Conservation (phyloP, 2,888 invertebrate species). For the Hesperia comma region DNA sequence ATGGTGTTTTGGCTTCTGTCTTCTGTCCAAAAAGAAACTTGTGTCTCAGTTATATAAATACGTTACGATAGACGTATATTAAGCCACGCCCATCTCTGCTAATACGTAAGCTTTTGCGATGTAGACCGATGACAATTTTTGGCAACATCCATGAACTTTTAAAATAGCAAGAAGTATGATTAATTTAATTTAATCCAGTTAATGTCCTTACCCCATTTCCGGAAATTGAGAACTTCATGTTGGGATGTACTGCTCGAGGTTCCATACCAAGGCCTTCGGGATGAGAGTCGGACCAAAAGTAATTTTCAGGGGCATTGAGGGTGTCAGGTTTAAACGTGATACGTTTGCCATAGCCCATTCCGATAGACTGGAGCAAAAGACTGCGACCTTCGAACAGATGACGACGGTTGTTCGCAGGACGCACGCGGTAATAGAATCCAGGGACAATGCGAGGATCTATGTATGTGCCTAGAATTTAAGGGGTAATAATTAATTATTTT, state of each 20-base stretch:
- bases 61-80: neutral
- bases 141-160: too few relatives aligned
- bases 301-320: slow-evolving; percentile 85
- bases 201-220: slow-evolving; percentile 81
- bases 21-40: slow-evolving; percentile 47
- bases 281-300: slow-evolving; percentile 91
- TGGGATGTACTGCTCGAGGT: slow-evolving; percentile 86
- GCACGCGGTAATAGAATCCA: slow-evolving; percentile 89
- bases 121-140: too few relatives aligned
- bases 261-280: slow-evolving; percentile 89
- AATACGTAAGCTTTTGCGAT: neutral
- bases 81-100: neutral
- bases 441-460: slow-evolving; percentile 88
- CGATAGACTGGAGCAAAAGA: slow-evolving; percentile 85
- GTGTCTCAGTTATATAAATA: neutral
- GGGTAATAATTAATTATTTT: slow-evolving; percentile 32
- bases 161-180: too few relatives aligned
- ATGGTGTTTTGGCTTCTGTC: slow-evolving; percentile 45
- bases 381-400: slow-evolving; percentile 87
- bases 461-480: slow-evolving; percentile 84
- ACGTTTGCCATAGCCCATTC: slow-evolving; percentile 90
- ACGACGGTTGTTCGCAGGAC: slow-evolving; percentile 86
- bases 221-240: slow-evolving; percentile 86
- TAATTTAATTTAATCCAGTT: neutral
- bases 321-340: slow-evolving; percentile 88